phyloP scores from a whole-genome alignment of 2,797 vertebrate genomes.

The Cyprinodon diabolis region DNA sequence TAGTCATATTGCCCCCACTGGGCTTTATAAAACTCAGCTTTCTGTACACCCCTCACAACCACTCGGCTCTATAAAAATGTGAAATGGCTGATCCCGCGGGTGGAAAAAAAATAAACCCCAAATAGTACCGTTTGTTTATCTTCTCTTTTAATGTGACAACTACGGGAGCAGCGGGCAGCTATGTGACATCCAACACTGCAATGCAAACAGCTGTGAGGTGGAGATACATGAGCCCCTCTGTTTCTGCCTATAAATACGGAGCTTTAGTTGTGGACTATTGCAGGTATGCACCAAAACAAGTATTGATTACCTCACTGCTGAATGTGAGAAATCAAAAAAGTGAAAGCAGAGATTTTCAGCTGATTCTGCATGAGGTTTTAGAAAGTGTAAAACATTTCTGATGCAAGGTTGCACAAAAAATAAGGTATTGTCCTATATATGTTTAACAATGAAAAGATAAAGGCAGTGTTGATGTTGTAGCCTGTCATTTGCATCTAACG shows the following conservation, averaged over 20 bases:
- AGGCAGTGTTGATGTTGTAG: neutral
- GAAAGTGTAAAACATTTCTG: neutral
- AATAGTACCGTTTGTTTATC: constrained; percentile 74
- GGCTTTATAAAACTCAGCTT: constrained; percentile 64
- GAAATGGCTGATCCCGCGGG: constrained; percentile 70
- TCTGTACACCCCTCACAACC: constrained; percentile 39
- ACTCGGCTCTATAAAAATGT: constrained; percentile 56
- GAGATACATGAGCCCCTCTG: constrained; percentile 68
- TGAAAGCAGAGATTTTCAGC: constrained; percentile 24
- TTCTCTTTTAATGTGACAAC: constrained; percentile 77
- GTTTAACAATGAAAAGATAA: neutral
- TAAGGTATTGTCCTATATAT: neutral
- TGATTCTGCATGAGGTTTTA: neutral
- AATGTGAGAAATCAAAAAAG: constrained; percentile 40
- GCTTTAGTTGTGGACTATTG: constrained; percentile 67
- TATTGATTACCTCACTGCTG: constrained; percentile 59
- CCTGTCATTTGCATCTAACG: neutral
- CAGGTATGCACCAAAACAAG: constrained; percentile 75
- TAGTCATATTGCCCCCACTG: constrained; percentile 66
- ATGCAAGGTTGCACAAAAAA: neutral
- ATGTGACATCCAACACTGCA: constrained; percentile 73
- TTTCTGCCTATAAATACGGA: constrained; percentile 79
- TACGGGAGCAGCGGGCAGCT: constrained; percentile 59
- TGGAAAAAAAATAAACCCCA: constrained; percentile 52
- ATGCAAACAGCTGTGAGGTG: constrained; percentile 81